Evolutionary conservation across 1,140 invertebrate genomes (phyloP), one percentile per base, ranked within the genome.

Genomic region (Zaprionus lachaisei): DNA sequence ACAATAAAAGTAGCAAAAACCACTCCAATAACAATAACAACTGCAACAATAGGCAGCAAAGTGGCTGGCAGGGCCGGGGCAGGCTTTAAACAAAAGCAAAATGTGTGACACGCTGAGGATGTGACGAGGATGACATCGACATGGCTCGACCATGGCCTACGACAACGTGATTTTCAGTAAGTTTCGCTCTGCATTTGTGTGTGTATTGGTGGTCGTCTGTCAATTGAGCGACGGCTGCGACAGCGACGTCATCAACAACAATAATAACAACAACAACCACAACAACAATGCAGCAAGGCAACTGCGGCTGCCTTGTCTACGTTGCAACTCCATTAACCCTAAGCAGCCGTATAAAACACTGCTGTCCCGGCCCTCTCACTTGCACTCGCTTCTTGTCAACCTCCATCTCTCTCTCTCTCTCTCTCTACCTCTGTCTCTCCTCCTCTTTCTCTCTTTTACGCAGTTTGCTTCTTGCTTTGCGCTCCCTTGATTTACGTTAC

Each of bases 111-210:
- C 73, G 81, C 85, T 68, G 71, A 85, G 67, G 79, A 85, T 83
- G 83, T 87, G 64, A 49, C 83, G 76, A 68, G 71, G 82, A 84
- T 74, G 81, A 74, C 73, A 74, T 84, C 67, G 72, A 54, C 79
- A 71, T 67, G 67, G 72, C 79, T 47, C 83, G 83, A 82, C 85
- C 85, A 89, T 89, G 85, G 85, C 85, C 85, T 90, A 90, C 82
- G 85, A 90, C 85, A 90, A 90, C 79, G 77, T 86, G 83, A 86
- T 86, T 86, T 86, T 80, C 67, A 86, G 83, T 90, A 85, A 85
- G 85, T 89, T 90, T 90, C 55, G 31, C 41, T 37, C 79, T 71
- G 61, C 61, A 69, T 68, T 34, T 66, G 7, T 57, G 38, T 72
- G 22, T 65, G 17, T 80, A 38, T 56, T 55, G 80, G 71, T 79